Evolutionary conservation across 2,797 vertebrate species (phyloP).

Genomic region (Lagodon rhomboides): DNA sequence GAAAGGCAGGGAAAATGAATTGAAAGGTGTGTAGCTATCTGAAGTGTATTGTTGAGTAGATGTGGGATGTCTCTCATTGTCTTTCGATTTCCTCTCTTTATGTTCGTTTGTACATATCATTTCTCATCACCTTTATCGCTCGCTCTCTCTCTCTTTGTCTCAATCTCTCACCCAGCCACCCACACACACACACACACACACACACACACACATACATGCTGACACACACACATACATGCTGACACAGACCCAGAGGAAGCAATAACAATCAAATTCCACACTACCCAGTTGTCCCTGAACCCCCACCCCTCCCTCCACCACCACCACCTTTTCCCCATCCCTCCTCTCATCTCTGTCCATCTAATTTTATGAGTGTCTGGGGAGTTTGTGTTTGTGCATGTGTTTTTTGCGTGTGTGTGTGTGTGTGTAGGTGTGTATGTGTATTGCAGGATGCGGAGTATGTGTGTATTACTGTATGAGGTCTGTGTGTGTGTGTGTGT

Average conservation of each 20-base stretch:
- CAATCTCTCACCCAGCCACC: not conserved
- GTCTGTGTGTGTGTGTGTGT: conserved; percentile 27
- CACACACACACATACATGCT: not conserved
- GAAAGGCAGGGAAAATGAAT: not conserved
- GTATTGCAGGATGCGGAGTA: conserved; percentile 23
- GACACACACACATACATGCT: conserved; percentile 12
- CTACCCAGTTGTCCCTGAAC: conserved; percentile 55
- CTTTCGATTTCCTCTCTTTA: conserved; percentile 15
- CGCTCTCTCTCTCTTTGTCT: not conserved
- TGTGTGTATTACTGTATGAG: conserved; percentile 20
- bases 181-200: not conserved
- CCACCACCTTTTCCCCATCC: conserved; percentile 72
- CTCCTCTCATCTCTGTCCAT: conserved; percentile 76
- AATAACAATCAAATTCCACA: conserved; percentile 73
- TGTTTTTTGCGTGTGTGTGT: not conserved
- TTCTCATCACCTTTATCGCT: conserved; percentile 7
- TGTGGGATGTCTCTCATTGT: conserved; percentile 12
- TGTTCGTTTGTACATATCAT: not conserved
- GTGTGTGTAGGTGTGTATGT: conserved; percentile 1
- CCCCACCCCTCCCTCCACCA: conserved; percentile 29
- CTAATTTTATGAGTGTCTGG: conserved; percentile 80
- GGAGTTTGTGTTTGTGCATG: conserved; percentile 58
- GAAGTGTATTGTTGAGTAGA: not conserved
- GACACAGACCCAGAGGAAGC: conserved; percentile 57
- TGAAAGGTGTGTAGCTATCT: not conserved